These are phyloP conservation scores for Actenoides lindsayi DNA, from an alignment of 2,113 vertebrate species.

Conservation along the genomic window DNA sequence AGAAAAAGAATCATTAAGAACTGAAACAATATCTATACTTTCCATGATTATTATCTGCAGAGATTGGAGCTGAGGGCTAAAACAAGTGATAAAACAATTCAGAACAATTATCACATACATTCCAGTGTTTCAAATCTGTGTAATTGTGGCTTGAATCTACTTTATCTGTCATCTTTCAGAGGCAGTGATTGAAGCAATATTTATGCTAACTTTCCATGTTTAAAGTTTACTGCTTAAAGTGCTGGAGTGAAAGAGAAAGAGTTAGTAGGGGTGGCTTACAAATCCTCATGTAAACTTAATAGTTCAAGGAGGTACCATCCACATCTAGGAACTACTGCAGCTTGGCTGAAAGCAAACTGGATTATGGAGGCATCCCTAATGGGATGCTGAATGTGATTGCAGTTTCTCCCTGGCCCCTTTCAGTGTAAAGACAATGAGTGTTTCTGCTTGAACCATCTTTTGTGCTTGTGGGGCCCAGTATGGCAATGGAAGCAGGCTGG, in stretches of 20 bases:
- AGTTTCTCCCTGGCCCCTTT: background rate
- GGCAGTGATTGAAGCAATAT: background rate
- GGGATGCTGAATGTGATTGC: background rate
- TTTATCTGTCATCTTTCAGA: background rate
- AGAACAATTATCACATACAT: fast-evolving
- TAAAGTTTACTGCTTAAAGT: background rate
- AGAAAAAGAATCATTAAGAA: background rate
- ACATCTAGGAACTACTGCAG: background rate
- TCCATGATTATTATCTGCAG: background rate
- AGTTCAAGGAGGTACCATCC: background rate
- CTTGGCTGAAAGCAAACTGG: background rate
- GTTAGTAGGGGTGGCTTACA: background rate
- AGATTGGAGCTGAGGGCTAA: background rate
- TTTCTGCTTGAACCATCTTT: background rate
- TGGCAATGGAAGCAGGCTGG: no score
- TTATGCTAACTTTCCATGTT: background rate
- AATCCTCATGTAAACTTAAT: background rate
- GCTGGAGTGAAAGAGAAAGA: background rate
- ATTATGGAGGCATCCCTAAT: background rate
- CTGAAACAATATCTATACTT: background rate
- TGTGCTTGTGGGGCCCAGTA: background rate
- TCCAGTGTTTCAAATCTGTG: background rate
- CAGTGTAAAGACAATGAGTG: background rate
- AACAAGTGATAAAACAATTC: background rate
- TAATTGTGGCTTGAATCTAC: background rate